These are phyloP conservation scores for Brachionus plicatilis DNA, from an alignment of 1,140 invertebrate genomes.

Conservation along the genomic window DNA sequence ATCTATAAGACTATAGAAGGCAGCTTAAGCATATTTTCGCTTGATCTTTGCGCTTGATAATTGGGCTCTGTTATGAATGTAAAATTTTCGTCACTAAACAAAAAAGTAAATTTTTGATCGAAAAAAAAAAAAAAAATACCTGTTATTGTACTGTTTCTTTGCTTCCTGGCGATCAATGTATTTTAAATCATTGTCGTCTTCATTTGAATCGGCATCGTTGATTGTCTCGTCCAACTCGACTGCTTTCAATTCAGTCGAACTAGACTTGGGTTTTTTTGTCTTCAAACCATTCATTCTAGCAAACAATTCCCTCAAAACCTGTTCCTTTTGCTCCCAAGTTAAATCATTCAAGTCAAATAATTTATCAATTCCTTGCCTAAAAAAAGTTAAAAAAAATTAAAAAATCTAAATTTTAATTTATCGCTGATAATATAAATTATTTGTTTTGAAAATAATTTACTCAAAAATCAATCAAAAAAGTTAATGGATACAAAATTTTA, in stretches of 20 bases:
- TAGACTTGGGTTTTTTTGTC: not conserved
- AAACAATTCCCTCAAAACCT: slow-evolving; percentile 53
- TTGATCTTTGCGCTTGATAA: not conserved
- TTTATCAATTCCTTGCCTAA: slow-evolving; percentile 47
- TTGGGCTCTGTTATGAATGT: not conserved
- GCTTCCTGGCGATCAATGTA: not conserved
- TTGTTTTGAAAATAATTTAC: slow-evolving; percentile 4
- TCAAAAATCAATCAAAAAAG: slow-evolving; percentile 41
- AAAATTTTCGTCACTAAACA: not conserved
- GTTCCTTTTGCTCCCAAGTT: slow-evolving; percentile 56
- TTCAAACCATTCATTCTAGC: slow-evolving; percentile 51
- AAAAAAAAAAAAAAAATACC: not conserved
- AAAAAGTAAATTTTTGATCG: not conserved
- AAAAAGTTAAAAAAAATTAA: not conserved
- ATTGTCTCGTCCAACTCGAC: not conserved
- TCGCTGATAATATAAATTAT: no score
- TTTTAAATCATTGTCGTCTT: slow-evolving; percentile 6
- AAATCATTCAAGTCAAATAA: slow-evolving; percentile 53
- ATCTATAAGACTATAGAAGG: not conserved
- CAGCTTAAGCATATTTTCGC: not conserved
- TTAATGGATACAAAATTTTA: not conserved
- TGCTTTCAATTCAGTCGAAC: not conserved
- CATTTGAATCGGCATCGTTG: slow-evolving; percentile 14
- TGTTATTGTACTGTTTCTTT: not conserved
- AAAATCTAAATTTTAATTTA: not conserved